A percentile compares a stretch with the other conserved stretches of the same genome.
phyloP scores from a whole-genome alignment of 2,888 invertebrate species.

The Piscicola geometra region DNA sequence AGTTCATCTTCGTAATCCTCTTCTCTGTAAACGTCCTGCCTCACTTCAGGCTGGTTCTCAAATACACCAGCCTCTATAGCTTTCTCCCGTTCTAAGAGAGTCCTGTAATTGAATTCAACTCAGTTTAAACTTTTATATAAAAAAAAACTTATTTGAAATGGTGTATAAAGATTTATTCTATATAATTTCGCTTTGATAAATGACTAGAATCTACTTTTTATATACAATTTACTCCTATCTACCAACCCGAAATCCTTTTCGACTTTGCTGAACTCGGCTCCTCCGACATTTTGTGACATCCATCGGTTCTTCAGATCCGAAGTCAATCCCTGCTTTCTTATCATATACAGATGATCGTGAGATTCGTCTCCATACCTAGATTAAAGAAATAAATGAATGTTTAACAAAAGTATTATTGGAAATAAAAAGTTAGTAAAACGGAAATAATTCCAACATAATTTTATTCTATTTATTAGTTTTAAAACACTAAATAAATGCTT shows the following conservation, averaged over 20 bases:
- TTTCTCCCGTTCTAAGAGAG: conserved; percentile 37
- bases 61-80: conserved; percentile 41
- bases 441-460: no score
- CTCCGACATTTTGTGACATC: conserved; percentile 14
- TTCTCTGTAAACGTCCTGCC: conserved; percentile 41
- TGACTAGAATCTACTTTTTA: not conserved
- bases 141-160: no score
- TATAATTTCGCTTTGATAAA: no score
- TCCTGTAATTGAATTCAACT: no score
- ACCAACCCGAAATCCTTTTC: not conserved
- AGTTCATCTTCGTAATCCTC: conserved; percentile 33
- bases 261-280: conserved; percentile 11
- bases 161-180: no score
- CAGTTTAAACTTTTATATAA: no score
- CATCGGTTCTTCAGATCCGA: conserved; percentile 15
- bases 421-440: no score
- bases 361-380: not conserved
- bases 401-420: no score
- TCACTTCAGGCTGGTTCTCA: conserved; percentile 42
- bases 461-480: no score
- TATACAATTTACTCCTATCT: not conserved
- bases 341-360: not conserved
- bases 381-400: no score
- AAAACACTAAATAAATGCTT: no score
- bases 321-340: conserved; percentile 5